Evolutionary conservation across 2,113 vertebrate species (phyloP).

Genomic region (Chascanopsetta lugubris): DNA sequence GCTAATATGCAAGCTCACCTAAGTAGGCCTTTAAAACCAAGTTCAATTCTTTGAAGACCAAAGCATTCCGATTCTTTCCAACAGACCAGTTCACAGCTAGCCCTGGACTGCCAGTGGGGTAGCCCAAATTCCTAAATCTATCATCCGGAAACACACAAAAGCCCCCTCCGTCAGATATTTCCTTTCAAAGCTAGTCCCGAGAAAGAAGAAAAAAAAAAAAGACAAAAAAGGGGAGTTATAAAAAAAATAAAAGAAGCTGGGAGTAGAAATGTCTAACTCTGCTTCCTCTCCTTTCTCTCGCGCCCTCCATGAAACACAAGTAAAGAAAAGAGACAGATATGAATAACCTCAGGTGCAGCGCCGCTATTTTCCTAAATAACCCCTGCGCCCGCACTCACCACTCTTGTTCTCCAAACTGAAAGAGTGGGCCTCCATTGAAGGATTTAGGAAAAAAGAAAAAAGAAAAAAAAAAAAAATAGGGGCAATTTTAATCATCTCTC

Average conservation of each 20-base stretch:
- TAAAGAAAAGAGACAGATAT: conserved; percentile 85
- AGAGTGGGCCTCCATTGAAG: conserved; percentile 94
- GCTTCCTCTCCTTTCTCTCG: conserved; percentile 33
- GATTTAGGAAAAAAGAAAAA: conserved; percentile 89
- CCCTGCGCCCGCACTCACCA: conserved; percentile 82
- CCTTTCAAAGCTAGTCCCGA: conserved; percentile 82
- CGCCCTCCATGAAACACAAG: conserved; percentile 78
- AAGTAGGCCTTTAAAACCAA: conserved; percentile 97
- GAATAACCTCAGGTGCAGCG: conserved; percentile 89
- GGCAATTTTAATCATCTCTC: conserved; percentile 99
- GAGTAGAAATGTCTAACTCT: conserved; percentile 91
- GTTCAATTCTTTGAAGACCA: conserved; percentile 99
- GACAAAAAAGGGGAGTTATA: conserved; percentile 66
- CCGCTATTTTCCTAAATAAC: conserved; percentile 84
- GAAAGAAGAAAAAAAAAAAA: conserved; percentile 73
- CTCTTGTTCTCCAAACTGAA: conserved; percentile 89
- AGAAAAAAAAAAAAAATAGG: conserved; percentile 77
- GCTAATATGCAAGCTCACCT: conserved; percentile 95
- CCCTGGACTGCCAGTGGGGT: conserved; percentile 95
- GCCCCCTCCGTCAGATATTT: conserved; percentile 90
- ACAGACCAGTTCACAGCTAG: conserved; percentile 99
- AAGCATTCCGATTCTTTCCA: conserved; percentile 97
- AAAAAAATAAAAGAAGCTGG: conserved; percentile 75
- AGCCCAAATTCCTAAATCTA: conserved; percentile 99
- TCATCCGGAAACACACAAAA: conserved; percentile 99